phyloP scores from a whole-genome alignment of 2,888 invertebrate genomes.

The Troilus luridus region DNA sequence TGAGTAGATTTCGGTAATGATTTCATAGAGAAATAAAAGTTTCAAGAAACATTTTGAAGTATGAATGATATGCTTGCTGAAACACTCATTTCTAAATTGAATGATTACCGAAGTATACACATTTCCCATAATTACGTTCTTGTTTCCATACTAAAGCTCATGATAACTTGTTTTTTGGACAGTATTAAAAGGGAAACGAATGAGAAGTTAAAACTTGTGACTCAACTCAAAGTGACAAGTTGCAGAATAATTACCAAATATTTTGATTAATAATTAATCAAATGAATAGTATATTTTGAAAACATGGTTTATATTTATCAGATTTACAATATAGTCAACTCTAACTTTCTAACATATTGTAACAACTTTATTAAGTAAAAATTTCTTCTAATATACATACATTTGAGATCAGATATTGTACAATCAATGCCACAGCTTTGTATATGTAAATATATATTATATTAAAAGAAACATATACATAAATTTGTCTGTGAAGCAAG shows the following conservation, averaged over 20 bases:
- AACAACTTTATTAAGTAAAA: constrained; percentile 54
- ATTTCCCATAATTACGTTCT: too few species aligned
- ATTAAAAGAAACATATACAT: constrained; percentile 29
- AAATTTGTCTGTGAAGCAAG: constrained; percentile 13
- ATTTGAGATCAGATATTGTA: constrained; percentile 56
- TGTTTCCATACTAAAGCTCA: too few species aligned
- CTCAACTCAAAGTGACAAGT: too few species aligned
- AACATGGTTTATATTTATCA: constrained; percentile 48
- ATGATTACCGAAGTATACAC: too few species aligned
- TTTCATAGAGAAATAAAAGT: too few species aligned
- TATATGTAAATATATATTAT: constrained; percentile 9
- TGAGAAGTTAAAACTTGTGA: too few species aligned
- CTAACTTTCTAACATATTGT: constrained; percentile 41
- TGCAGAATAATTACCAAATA: background rate
- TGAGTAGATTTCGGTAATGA: too few species aligned
- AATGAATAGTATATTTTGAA: constrained; percentile 25
- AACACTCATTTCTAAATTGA: too few species aligned
- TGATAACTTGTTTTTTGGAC: too few species aligned
- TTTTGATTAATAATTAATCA: background rate
- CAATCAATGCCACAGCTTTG: constrained; percentile 54
- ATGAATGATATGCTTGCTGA: too few species aligned
- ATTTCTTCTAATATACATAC: constrained; percentile 35
- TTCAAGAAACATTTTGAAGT: too few species aligned
- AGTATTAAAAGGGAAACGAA: too few species aligned
- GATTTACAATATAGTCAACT: constrained; percentile 44